Percentiles rank a stretch among this genome's conserved stretches.
phyloP scores from a whole-genome alignment of 1,140 invertebrate species.

The Drosophila nigromelanica region DNA sequence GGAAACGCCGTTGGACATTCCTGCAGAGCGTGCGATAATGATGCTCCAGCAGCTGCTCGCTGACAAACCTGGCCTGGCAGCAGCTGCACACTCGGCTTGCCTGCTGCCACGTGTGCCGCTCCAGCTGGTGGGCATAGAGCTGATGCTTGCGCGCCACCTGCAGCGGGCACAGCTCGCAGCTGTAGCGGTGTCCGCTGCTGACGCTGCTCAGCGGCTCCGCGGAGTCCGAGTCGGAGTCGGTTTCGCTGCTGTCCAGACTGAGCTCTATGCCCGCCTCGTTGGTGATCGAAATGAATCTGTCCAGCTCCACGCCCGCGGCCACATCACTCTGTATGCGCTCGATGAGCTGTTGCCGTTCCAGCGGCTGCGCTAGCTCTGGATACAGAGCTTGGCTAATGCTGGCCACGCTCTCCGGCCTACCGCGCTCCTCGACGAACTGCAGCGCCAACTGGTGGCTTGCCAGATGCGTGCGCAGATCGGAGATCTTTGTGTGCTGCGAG shows the following conservation, averaged over 20 bases:
- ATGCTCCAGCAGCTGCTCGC: constrained; percentile 57
- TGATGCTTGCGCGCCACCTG: constrained; percentile 77
- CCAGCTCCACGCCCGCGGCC: constrained; percentile 39
- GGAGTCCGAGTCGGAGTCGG: constrained; percentile 62
- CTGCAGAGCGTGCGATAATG: constrained; percentile 62
- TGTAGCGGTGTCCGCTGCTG: constrained; percentile 6
- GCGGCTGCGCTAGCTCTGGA: constrained; percentile 44
- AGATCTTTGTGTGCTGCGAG: constrained; percentile 65
- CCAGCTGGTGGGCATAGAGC: constrained; percentile 68
- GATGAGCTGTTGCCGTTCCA: constrained; percentile 44
- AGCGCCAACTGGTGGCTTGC: constrained; percentile 46
- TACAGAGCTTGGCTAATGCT: constrained; percentile 49
- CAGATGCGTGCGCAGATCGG: constrained; percentile 65
- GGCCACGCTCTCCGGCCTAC: constrained; percentile 14
- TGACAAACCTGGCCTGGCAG: constrained; percentile 68
- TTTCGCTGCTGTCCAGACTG: constrained; percentile 73
- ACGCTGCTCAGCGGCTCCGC: constrained; percentile 1
- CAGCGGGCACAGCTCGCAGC: constrained; percentile 84
- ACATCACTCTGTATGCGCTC: constrained; percentile 60
- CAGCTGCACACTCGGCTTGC: constrained; percentile 40
- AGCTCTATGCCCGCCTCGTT: constrained; percentile 72
- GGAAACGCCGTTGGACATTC: constrained; percentile 61
- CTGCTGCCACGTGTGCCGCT: constrained; percentile 57
- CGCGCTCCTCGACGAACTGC: constrained; percentile 23
- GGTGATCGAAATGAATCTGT: constrained; percentile 72